Percentiles rank a stretch among this genome's conserved stretches.
These are phyloP conservation scores for Xestia ashworthii DNA, from an alignment of 2,888 invertebrate species.

Conservation along the genomic window DNA sequence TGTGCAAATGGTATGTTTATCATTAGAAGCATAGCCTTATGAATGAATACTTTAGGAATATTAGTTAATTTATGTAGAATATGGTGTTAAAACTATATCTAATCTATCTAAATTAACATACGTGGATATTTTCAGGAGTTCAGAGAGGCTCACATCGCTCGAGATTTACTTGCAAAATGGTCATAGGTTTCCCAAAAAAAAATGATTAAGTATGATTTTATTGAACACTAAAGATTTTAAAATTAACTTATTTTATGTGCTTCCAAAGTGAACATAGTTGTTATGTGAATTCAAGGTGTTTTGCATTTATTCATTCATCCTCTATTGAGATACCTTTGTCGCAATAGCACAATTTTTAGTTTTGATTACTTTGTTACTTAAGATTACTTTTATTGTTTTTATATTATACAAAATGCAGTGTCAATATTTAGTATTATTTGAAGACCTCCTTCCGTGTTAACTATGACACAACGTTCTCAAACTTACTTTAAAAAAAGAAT, in stretches of 20 bases:
- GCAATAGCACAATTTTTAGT: slow-evolving; percentile 66
- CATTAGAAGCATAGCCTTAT: not conserved
- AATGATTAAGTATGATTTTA: slow-evolving; percentile 29
- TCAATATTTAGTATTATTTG: slow-evolving; percentile 66
- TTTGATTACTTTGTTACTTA: slow-evolving; percentile 65
- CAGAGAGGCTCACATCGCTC: slow-evolving; percentile 26
- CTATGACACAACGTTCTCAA: not conserved
- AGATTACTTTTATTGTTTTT: slow-evolving; percentile 71
- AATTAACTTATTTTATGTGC: slow-evolving; percentile 43
- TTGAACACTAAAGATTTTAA: slow-evolving; percentile 30
- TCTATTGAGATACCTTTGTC: slow-evolving; percentile 45
- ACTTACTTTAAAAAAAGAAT: slow-evolving; percentile 26
- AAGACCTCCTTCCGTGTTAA: not conserved
- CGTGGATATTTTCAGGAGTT: slow-evolving; percentile 1
- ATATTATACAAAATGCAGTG: slow-evolving; percentile 72
- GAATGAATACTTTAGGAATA: not conserved
- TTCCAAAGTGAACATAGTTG: slow-evolving; percentile 51
- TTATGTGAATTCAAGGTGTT: slow-evolving; percentile 44
- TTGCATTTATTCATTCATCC: slow-evolving; percentile 62
- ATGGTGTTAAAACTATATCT: slow-evolving; percentile 6
- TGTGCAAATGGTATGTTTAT: not conserved
- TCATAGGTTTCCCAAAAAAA: slow-evolving; percentile 38
- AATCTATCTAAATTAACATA: slow-evolving; percentile 1
- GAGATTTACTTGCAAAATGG: slow-evolving; percentile 21
- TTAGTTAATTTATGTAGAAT: not conserved